Conservation (phyloP, 2,113 vertebrate species). For the Myotis lucifugus region DNA sequence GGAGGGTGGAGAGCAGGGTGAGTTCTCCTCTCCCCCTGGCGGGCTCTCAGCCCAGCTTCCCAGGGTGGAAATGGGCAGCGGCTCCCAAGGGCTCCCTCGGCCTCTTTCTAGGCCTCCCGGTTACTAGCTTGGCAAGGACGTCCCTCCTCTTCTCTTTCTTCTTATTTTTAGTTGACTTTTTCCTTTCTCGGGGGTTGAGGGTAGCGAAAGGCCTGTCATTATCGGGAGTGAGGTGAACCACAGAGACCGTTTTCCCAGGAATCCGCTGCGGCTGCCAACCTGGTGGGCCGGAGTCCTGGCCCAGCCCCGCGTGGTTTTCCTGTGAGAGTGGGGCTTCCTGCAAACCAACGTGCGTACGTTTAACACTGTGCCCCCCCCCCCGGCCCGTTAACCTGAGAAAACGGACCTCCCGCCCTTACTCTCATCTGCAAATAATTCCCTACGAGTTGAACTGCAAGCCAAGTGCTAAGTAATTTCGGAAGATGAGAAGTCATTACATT, state of each 20-base stretch:
- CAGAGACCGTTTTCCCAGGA: slow-evolving; percentile 84
- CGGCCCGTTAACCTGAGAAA: background rate
- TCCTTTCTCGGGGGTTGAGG: slow-evolving; percentile 75
- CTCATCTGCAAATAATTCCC: background rate
- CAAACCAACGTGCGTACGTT: background rate
- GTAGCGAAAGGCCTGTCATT: slow-evolving; percentile 87
- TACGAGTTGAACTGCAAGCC: background rate
- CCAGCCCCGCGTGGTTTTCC: slow-evolving; percentile 80
- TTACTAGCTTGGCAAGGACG: slow-evolving; percentile 86
- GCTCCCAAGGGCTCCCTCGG: slow-evolving; percentile 89
- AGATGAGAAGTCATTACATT: background rate
- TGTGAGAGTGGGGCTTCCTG: slow-evolving; percentile 77
- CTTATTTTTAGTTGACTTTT: slow-evolving; percentile 88
- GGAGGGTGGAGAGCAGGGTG: slow-evolving; percentile 79
- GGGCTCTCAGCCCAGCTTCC: slow-evolving; percentile 84
- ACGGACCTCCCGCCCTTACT: background rate
- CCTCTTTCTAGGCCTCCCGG: slow-evolving; percentile 84
- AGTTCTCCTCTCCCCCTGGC: slow-evolving; percentile 75
- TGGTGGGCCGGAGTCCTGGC: slow-evolving; percentile 78
- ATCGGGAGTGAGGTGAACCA: slow-evolving; percentile 91
- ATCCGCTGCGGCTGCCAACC: slow-evolving; percentile 77
- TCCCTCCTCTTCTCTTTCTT: slow-evolving; percentile 83
- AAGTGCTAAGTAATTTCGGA: background rate
- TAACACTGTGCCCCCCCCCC: background rate
- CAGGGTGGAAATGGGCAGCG: slow-evolving; percentile 87